Evolutionary conservation across 2,888 invertebrate genomes (phyloP).

Genomic region (Cartodere bifasciata): DNA sequence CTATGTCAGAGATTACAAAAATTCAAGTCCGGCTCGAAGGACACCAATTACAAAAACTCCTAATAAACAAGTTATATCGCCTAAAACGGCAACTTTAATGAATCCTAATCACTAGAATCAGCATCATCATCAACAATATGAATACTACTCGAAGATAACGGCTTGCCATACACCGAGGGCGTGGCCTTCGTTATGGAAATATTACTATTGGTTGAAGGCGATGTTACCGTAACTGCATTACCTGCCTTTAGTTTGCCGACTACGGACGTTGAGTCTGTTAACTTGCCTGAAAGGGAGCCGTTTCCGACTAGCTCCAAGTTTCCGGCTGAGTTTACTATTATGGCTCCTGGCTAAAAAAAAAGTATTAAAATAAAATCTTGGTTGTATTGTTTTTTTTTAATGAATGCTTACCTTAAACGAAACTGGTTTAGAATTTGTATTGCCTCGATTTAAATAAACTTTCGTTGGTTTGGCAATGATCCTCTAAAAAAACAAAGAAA

Average conservation of each 20-base stretch:
- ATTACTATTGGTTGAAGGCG: conserved; percentile 15
- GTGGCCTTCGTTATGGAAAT: too few relatives aligned
- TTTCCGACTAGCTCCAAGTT: conserved; percentile 8
- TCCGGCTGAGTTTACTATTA: conserved; percentile 6
- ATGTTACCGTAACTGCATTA: conserved; percentile 17
- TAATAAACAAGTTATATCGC: too few relatives aligned
- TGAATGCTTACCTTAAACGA: conserved; percentile 9
- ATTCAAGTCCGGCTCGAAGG: too few relatives aligned
- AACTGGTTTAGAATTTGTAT: conserved; percentile 6
- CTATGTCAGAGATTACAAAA: too few relatives aligned
- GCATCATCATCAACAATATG: too few relatives aligned
- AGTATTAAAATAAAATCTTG: too few relatives aligned
- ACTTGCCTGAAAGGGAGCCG: conserved; percentile 20
- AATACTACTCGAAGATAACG: too few relatives aligned
- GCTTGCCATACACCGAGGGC: too few relatives aligned
- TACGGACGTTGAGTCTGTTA: conserved; percentile 18
- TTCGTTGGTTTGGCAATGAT: conserved; percentile 10
- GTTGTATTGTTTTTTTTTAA: not conserved
- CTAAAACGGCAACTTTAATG: too few relatives aligned
- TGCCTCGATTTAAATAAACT: conserved; percentile 9
- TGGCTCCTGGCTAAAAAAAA: conserved; percentile 6
- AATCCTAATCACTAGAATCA: too few relatives aligned
- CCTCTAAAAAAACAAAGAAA: conserved; percentile 6
- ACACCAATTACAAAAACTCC: too few relatives aligned
- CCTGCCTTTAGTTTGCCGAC: conserved; percentile 16